A percentile compares a stretch with the other conserved stretches of the same genome.
Evolutionary conservation across 2,888 invertebrate genomes (phyloP).

Genomic region (Agrotis ipsilon): DNA sequence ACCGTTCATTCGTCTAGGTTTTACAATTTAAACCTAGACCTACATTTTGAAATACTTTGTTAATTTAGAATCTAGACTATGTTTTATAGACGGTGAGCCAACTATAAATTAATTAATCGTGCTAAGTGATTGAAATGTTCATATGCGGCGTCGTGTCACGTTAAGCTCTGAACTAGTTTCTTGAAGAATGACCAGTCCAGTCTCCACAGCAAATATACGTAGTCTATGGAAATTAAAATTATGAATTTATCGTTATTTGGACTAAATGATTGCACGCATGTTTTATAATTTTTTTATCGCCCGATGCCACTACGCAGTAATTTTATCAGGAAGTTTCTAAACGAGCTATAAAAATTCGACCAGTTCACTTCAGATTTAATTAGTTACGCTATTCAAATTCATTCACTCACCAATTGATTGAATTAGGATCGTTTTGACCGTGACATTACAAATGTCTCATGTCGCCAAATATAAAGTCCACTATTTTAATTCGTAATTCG

Average conservation of each 20-base stretch:
- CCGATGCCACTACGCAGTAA: neutral
- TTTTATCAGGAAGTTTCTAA: constrained; percentile 9
- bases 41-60: constrained; percentile 11
- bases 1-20: constrained; percentile 20
- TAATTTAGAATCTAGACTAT: neutral
- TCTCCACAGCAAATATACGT: neutral
- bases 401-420: constrained; percentile 50
- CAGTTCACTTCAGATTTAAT: constrained; percentile 12
- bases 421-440: constrained; percentile 57
- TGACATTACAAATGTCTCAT: constrained; percentile 62
- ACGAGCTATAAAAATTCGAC: constrained; percentile 18
- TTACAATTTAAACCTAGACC: constrained; percentile 20
- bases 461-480: constrained; percentile 23
- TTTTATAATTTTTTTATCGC: neutral
- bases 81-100: neutral
- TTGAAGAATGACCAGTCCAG: neutral
- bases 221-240: neutral
- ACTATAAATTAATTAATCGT: constrained; percentile 16
- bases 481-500: neutral
- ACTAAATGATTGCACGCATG: neutral
- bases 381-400: constrained; percentile 21
- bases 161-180: neutral
- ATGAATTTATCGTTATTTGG: neutral
- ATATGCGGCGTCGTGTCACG: neutral
- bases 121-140: neutral